Conservation (phyloP, 2,113 vertebrate genomes). For the Pyrgilauda ruficollis region DNA sequence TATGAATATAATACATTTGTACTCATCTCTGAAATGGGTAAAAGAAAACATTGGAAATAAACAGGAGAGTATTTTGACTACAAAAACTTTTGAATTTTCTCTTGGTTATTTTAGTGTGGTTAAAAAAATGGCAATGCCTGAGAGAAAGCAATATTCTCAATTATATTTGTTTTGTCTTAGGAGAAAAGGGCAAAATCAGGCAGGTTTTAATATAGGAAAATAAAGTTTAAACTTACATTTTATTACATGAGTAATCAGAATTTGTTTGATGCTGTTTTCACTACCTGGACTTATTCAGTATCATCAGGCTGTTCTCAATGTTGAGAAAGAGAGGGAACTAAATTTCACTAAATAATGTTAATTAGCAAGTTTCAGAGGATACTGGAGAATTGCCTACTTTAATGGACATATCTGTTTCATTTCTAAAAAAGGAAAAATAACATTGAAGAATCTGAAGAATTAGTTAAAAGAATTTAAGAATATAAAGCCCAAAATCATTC, state of each 20-base stretch:
- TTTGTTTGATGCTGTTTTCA: neutral
- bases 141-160: neutral
- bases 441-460: neutral
- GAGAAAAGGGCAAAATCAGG: neutral
- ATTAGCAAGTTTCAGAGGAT: neutral
- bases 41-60: neutral
- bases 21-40: neutral
- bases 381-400: neutral
- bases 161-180: neutral
- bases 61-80: neutral
- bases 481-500: neutral
- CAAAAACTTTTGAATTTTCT: neutral
- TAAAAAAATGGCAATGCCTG: neutral
- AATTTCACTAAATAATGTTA: neutral
- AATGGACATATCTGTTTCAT: neutral
- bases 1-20: neutral
- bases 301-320: neutral
- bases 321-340: neutral
- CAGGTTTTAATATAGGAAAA: neutral
- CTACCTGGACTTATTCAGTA: neutral
- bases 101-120: neutral
- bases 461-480: neutral
- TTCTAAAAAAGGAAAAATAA: neutral
- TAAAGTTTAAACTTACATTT: neutral
- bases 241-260: neutral